These are phyloP conservation scores for Dipodomys merriami DNA, from an alignment of 2,113 vertebrate genomes.

Conservation along the genomic window DNA sequence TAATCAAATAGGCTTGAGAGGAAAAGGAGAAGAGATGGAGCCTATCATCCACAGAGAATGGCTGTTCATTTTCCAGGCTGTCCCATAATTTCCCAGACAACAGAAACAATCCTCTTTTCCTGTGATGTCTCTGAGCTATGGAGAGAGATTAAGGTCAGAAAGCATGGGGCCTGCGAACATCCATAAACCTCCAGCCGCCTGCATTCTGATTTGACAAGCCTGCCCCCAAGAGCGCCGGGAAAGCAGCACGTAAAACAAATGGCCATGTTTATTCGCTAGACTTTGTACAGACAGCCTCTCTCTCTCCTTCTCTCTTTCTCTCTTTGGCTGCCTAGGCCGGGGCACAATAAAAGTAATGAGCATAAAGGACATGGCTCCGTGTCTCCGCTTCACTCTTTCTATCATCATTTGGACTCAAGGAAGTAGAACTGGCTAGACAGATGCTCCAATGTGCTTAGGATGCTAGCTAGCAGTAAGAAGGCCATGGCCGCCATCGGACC, in stretches of 20 bases:
- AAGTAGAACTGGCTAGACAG: not conserved
- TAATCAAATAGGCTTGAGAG: not conserved
- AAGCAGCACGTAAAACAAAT: conserved; percentile 34
- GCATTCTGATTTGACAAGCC: conserved; percentile 31
- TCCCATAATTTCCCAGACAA: conserved; percentile 29
- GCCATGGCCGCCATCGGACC: not conserved
- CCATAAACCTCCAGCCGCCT: not conserved
- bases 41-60: not conserved
- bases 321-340: not conserved
- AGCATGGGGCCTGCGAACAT: not conserved
- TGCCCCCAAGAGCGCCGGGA: not conserved
- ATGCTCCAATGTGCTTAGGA: not conserved
- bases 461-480: not conserved
- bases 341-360: not conserved
- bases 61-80: not conserved
- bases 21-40: not conserved
- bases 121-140: not conserved
- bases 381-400: not conserved
- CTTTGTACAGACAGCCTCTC: not conserved
- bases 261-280: not conserved
- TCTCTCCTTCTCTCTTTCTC: not conserved
- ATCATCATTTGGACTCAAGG: not conserved
- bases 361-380: not conserved
- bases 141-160: not conserved
- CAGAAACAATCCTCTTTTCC: not conserved